phyloP scores from a whole-genome alignment of 37 sponge, comb jelly and placozoan genomes.

The Aplysina aerophoba region DNA sequence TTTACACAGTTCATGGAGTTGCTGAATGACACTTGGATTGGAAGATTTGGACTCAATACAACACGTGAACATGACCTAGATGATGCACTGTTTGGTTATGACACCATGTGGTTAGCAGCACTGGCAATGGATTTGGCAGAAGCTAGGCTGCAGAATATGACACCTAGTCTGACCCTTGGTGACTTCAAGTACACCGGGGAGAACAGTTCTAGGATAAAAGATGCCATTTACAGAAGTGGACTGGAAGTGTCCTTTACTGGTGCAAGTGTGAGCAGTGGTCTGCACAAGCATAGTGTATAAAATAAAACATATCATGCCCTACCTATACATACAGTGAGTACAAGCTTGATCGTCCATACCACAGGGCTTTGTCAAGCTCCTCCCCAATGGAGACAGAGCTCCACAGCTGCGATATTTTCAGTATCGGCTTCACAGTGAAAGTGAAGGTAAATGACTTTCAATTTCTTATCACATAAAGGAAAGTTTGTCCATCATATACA shows the following conservation, averaged over 20 bases:
- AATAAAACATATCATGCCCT: too few species aligned
- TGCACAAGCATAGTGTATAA: too few species aligned
- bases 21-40: not conserved
- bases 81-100: conserved; percentile 40
- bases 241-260: conserved; percentile 26
- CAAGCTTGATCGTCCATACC: not conserved
- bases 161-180: not conserved
- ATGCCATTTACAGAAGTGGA: not conserved
- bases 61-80: not conserved
- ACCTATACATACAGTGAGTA: conserved; percentile 2
- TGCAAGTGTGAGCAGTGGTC: conserved; percentile 34
- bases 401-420: conserved; percentile 55
- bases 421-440: conserved; percentile 30
- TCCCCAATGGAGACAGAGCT: conserved; percentile 36
- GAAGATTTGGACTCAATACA: not conserved
- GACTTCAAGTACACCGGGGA: conserved; percentile 29
- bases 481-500: too few species aligned
- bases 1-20: not conserved
- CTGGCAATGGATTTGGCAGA: conserved; percentile 42
- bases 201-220: conserved; percentile 7
- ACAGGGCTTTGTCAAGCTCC: not conserved
- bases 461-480: too few species aligned
- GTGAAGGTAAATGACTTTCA: not conserved
- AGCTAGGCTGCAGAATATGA: conserved; percentile 17
- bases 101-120: conserved; percentile 66